A percentile compares a stretch with the other conserved stretches of the same genome.
Conservation (phyloP, 2,113 vertebrate species). For the Anhinga rufa region DNA sequence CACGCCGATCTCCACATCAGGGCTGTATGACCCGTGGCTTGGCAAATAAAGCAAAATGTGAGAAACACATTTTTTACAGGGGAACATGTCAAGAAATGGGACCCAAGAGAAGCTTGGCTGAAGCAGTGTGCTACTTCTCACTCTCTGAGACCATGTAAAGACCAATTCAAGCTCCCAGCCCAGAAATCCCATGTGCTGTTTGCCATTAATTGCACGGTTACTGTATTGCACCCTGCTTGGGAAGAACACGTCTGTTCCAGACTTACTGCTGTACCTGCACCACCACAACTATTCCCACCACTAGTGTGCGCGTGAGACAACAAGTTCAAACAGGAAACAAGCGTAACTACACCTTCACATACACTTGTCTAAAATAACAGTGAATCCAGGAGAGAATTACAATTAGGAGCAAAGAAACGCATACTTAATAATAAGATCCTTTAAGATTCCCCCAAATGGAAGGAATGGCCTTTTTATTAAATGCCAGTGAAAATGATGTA, state of each 20-base stretch:
- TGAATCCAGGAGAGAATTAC: background rate
- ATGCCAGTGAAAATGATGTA: background rate
- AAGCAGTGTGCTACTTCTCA: background rate
- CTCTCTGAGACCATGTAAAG: background rate
- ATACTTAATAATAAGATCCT: background rate
- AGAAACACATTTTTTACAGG: background rate
- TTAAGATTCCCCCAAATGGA: background rate
- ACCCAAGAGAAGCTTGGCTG: background rate
- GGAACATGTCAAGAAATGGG: background rate
- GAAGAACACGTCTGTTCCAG: background rate
- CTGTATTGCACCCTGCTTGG: background rate
- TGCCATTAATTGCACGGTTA: background rate
- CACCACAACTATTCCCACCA: background rate
- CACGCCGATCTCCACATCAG: background rate
- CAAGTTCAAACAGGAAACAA: background rate
- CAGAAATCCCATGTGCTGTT: background rate
- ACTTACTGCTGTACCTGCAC: background rate
- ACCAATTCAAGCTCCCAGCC: background rate
- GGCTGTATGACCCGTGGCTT: background rate
- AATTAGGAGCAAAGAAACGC: background rate
- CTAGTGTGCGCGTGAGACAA: fast-evolving
- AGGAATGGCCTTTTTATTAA: background rate
- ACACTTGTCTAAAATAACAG: background rate
- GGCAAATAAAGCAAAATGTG: background rate
- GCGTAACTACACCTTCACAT: background rate